Evolutionary conservation across 1,140 invertebrate genomes (phyloP).

Genomic region (Drosophila triauraria): DNA sequence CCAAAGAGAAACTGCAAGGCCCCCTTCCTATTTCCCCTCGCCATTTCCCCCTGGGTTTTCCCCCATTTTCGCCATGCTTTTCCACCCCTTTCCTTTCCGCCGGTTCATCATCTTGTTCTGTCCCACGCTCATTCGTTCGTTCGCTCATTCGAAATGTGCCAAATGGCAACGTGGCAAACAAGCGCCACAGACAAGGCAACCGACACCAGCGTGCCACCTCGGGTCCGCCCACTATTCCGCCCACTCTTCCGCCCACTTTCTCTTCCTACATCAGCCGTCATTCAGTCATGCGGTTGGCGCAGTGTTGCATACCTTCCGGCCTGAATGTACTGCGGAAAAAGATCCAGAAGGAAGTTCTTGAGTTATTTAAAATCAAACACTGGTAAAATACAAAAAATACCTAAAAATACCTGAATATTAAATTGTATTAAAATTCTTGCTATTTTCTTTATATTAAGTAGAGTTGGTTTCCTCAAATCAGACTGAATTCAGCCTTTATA

Average conservation of each 20-base stretch:
- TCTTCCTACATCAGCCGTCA: conserved; percentile 34
- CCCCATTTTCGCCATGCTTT: not conserved
- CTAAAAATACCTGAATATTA: not conserved
- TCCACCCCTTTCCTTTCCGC: conserved; percentile 2
- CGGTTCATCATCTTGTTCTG: conserved; percentile 20
- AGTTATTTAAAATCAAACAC: not conserved
- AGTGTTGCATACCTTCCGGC: conserved; percentile 76
- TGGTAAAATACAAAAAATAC: not conserved
- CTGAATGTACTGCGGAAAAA: conserved; percentile 29
- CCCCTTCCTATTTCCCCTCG: not conserved
- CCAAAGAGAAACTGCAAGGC: conserved; percentile 38
- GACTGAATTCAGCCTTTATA: too few relatives aligned
- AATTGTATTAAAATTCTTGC: too few relatives aligned
- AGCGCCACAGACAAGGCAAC: conserved; percentile 54
- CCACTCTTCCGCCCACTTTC: not conserved
- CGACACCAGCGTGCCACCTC: conserved; percentile 17
- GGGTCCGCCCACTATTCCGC: not conserved
- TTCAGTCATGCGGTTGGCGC: conserved; percentile 64
- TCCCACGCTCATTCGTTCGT: conserved; percentile 38
- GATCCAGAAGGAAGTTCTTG: not conserved
- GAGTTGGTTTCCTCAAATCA: too few relatives aligned
- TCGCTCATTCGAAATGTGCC: conserved; percentile 55
- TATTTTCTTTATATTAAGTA: too few relatives aligned
- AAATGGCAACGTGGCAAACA: conserved; percentile 64
- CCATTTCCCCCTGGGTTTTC: not conserved